Evolutionary conservation across 2,797 vertebrate genomes (phyloP).

Genomic region (Lithobates pipiens): DNA sequence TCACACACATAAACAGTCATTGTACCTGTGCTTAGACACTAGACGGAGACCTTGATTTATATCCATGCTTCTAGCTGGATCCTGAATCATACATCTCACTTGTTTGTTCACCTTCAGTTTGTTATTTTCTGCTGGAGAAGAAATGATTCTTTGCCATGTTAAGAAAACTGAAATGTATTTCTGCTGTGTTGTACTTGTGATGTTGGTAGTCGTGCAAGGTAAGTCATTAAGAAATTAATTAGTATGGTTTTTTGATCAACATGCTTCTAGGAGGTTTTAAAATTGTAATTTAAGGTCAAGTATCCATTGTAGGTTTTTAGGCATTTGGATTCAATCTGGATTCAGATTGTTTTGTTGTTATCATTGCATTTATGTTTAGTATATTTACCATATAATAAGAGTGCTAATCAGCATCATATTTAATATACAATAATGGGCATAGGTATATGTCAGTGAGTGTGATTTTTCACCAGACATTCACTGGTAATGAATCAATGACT

Average conservation of each 20-base stretch:
- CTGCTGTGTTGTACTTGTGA: neutral
- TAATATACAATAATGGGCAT: neutral
- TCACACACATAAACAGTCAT: neutral
- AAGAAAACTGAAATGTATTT: constrained; percentile 9
- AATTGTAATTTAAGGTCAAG: neutral
- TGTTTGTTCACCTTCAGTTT: constrained; percentile 18
- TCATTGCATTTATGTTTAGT: neutral
- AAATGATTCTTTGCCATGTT: constrained; percentile 31
- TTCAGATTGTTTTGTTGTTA: neutral
- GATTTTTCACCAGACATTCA: too few species aligned
- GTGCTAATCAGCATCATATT: neutral
- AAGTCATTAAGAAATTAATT: constrained; percentile 14
- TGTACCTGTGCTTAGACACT: constrained; percentile 21
- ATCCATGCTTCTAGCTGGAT: neutral
- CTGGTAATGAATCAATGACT: too few species aligned
- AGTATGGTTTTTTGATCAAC: neutral
- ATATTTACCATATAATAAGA: neutral
- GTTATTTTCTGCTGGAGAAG: neutral
- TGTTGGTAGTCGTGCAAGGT: constrained; percentile 39
- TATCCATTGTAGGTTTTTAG: neutral
- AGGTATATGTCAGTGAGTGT: too few species aligned
- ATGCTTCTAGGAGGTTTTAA: neutral
- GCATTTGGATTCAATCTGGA: neutral
- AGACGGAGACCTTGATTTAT: neutral
- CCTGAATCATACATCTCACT: neutral